Base-by-base conservation (phyloP, 1,140 invertebrate species). In the Campoletis sonorensis region DNA sequence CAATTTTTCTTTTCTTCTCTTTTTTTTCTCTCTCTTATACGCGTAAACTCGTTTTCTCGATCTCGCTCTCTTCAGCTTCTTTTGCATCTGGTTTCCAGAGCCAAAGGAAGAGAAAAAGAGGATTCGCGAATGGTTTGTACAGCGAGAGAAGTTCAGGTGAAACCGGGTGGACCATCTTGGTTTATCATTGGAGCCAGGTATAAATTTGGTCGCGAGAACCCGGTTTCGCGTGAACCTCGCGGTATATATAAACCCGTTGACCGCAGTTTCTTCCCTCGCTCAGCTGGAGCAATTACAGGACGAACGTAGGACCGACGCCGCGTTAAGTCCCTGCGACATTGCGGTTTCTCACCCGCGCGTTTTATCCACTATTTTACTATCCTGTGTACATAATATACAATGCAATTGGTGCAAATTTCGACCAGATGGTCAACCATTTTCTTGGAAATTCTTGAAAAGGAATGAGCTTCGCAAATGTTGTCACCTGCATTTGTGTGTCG, bases 221-320 rank as follows among this genome's bases (percentile, higher is more conserved):
- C 61, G 61, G 61, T 64, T 27, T 27, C 13, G 23, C 23, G 61
- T 27, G 21, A 64, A 64, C 61, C n/a, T 64, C 61, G 15, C 67
- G 67, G 67, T 54, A 33, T 27, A 75, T 27, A 75, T 54, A 75
- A 54, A 78, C 37, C 67, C 23, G 70, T 49, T 72, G 76, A 82
- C 76, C 81, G 75, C 45, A 54, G 68, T 13, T 15, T 33, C 33
- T 27, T 61, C 18, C 51, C 76, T 61, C 77, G 51, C 70, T 82
- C 81, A 82, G 68, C 81, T 72, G 81, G 67, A 82, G 81, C 81
- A 82, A 82, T 82, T 82, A 82, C 78, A 82, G 67, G 76, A 77
- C 71, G 76, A 78, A 73, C 61, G 64, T 11, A 45, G 72, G 33
- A 33, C 73, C 40, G 11, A 67, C 72, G n/a, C n/a, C n/a, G n/a